These are phyloP conservation scores for Ciona savignyi DNA, from an alignment of 23 tunicate species.

Conservation along the genomic window DNA sequence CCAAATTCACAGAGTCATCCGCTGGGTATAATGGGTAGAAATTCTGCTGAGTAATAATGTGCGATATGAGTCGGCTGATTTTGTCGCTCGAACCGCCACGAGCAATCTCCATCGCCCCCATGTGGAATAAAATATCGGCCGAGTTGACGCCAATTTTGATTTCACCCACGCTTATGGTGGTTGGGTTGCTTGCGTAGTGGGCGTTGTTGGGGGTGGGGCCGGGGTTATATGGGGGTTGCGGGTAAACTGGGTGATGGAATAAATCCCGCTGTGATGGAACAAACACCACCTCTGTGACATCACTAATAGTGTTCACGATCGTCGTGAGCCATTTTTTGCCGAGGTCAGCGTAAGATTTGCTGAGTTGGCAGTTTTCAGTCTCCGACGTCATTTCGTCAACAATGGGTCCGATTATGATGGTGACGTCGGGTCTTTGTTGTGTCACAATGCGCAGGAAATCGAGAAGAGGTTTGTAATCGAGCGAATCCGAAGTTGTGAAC, in stretches of 20 bases:
- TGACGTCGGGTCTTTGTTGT: conserved; percentile 55
- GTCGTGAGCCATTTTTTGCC: not conserved
- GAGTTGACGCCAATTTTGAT: conserved; percentile 44
- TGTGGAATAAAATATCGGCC: conserved; percentile 70
- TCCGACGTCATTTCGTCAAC: conserved; percentile 29
- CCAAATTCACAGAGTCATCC: conserved; percentile 41
- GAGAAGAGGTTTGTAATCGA: conserved; percentile 63
- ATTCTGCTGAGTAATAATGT: conserved; percentile 43
- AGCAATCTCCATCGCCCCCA: conserved; percentile 72
- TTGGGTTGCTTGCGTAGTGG: not conserved
- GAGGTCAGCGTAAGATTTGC: conserved; percentile 24
- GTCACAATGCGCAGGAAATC: conserved; percentile 57
- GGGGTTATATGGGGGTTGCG: conserved; percentile 69
- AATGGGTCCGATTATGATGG: conserved; percentile 70
- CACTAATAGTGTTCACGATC: not conserved
- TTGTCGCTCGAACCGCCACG: conserved; percentile 20
- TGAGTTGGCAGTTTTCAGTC: conserved; percentile 4
- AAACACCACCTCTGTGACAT: conserved; percentile 17
- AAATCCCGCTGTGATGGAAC: conserved; percentile 60
- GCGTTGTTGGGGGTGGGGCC: not conserved
- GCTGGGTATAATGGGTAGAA: conserved; percentile 81
- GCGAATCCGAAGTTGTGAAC: conserved; percentile 66
- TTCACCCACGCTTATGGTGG: not conserved
- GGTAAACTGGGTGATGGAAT: conserved; percentile 68
- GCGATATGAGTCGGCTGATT: conserved; percentile 36